Evolutionary conservation across 2,888 invertebrate genomes (phyloP), one percentile per base, ranked within the genome.

Genomic region (Drosophila dives): DNA sequence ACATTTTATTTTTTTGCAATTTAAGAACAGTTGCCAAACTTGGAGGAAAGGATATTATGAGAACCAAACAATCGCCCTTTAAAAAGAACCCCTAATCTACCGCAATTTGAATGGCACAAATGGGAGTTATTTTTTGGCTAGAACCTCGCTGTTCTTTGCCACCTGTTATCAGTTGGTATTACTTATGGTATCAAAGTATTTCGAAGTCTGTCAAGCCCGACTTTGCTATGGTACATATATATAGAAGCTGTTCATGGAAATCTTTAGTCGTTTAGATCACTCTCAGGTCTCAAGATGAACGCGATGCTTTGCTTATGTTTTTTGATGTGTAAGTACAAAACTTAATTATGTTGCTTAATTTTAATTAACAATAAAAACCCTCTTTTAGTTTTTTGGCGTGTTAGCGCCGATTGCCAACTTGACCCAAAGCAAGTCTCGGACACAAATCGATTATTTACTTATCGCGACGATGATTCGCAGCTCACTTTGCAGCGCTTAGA

Each of bases 361-460:
- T 29, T n/a, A 33, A 54, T 49, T 56, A 33, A 32, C 12, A 61
- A 26, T 36, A 70, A 32, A 1, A 26, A 34, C 34, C 11, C 32
- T n/a, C 11, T 77, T 56, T 12, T 34, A 78, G 79, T 59, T n/a
- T 15, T 50, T 23, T 42, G 54, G 20, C 36, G 32, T 48, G 58
- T 32, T 15, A 38, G 17, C 3, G 80, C 83, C 40, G 68, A 66
- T 62, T 80, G 80, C 32, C 49, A 49, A 15, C 65, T 80, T n/a
- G 34, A 29, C 15, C 17, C 17, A 6, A 23, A 6, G 15, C 38
- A 60, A 1, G 40, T 71, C 5, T 23, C 51, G 1, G 7, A 48
- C 10, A 72, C 83, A 3, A 80, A 70, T 63, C 66, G 84, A 2
- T 53, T 83, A 15, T 83, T 76, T 59, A 63, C 77, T 0, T 32